Conservation (phyloP, 2,888 invertebrate genomes). For the Ditula angustiorana region DNA sequence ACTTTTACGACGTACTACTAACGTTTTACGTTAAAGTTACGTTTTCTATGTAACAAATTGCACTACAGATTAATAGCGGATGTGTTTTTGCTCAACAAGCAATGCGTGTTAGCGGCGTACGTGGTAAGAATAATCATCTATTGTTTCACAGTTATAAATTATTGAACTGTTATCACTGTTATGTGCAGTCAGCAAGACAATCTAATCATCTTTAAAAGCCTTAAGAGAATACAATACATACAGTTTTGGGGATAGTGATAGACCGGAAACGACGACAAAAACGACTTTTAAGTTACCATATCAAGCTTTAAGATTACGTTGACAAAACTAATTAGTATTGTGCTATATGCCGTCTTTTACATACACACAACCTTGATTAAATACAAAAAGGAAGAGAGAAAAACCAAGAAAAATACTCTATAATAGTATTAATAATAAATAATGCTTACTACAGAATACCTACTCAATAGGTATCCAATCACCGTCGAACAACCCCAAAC, state of each 20-base stretch:
- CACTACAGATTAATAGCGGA: conserved; percentile 49
- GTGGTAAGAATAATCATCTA: conserved; percentile 42
- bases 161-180: conserved; percentile 34
- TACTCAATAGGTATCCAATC: no score
- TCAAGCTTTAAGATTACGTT: no score
- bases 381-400: no score
- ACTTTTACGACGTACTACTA: neutral
- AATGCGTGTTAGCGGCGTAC: conserved; percentile 38
- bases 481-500: neutral
- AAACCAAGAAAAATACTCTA: no score
- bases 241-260: neutral
- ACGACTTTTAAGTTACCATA: no score
- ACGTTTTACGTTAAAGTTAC: conserved; percentile 22
- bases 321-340: no score
- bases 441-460: no score
- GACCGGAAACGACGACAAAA: no score
- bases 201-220: neutral
- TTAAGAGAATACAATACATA: neutral
- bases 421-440: neutral
- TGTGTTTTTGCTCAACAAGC: conserved; percentile 47
- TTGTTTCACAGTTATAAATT: conserved; percentile 32
- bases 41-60: conserved; percentile 47
- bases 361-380: no score
- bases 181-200: conserved; percentile 16
- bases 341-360: no score